phyloP scores from a whole-genome alignment of 2,888 invertebrate species.

The Antitype chi region DNA sequence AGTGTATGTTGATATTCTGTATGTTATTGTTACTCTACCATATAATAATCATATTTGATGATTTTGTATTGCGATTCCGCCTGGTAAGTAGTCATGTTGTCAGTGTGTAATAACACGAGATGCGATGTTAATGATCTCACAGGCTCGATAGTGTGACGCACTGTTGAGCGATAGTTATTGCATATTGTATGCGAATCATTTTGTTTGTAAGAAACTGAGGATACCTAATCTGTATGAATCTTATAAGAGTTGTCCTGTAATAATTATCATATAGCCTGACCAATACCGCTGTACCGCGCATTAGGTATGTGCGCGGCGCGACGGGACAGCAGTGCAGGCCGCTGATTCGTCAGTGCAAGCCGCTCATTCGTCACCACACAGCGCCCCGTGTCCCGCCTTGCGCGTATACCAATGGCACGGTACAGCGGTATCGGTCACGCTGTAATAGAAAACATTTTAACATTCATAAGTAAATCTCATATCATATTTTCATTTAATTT shows the following conservation, averaged over 20 bases:
- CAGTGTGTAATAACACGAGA: conserved; percentile 63
- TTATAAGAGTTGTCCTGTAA: conserved; percentile 43
- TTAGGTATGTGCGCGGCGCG: no score
- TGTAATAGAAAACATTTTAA: conserved; percentile 45
- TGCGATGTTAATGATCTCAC: conserved; percentile 68
- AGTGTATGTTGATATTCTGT: conserved; percentile 61
- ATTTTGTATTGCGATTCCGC: conserved; percentile 67
- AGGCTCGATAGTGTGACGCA: conserved; percentile 58
- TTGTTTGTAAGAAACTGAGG: conserved; percentile 57
- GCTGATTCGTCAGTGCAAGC: no score
- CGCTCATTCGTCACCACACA: no score
- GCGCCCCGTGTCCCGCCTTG: no score
- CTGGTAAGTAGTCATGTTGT: conserved; percentile 69
- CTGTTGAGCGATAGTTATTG: conserved; percentile 58
- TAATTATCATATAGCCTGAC: conserved; percentile 27
- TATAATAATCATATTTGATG: conserved; percentile 63
- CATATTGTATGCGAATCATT: conserved; percentile 53
- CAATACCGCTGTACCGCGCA: no score
- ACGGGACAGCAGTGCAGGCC: no score
- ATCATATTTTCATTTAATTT: conserved; percentile 53
- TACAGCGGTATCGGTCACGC: no score
- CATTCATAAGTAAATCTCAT: conserved; percentile 46
- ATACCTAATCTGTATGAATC: conserved; percentile 57
- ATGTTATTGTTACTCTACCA: conserved; percentile 60
- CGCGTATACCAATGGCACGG: no score